phyloP scores from a whole-genome alignment of 2,888 invertebrate genomes.

The Crepidodera aurea region DNA sequence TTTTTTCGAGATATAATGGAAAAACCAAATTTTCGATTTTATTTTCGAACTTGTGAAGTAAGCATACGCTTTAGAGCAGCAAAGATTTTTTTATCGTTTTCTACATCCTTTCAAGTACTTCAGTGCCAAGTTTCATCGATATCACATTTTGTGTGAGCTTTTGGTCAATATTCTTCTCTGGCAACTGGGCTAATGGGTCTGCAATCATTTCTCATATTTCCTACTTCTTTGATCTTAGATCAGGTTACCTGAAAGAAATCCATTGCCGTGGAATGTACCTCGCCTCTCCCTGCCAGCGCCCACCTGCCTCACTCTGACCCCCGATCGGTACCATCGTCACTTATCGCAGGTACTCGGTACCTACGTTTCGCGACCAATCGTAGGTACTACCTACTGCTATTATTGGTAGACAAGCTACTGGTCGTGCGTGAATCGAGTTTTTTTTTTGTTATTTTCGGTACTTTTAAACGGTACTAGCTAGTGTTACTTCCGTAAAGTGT shows the following conservation, averaged over 20 bases:
- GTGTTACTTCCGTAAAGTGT: conserved; percentile 15
- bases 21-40: too few relatives aligned
- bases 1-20: too few relatives aligned
- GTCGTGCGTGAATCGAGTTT: neutral
- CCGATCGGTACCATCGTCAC: conserved; percentile 11
- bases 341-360: conserved; percentile 19
- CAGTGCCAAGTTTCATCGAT: too few relatives aligned
- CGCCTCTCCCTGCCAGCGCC: conserved; percentile 21
- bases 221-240: conserved; percentile 21
- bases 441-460: conserved; percentile 7
- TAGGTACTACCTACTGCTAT: neutral
- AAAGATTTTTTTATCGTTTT: too few relatives aligned
- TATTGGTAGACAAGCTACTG: neutral
- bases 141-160: too few relatives aligned
- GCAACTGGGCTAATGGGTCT: too few relatives aligned
- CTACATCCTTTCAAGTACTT: too few relatives aligned
- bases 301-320: conserved; percentile 23
- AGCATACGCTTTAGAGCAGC: too few relatives aligned
- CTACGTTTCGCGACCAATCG: neutral
- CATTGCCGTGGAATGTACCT: conserved; percentile 11
- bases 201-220: conserved; percentile 4
- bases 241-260: conserved; percentile 14
- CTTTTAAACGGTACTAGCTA: conserved; percentile 14
- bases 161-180: too few relatives aligned
- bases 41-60: too few relatives aligned